Base-by-base conservation (phyloP, 2,113 vertebrate species). In the Calidris pugnax region DNA sequence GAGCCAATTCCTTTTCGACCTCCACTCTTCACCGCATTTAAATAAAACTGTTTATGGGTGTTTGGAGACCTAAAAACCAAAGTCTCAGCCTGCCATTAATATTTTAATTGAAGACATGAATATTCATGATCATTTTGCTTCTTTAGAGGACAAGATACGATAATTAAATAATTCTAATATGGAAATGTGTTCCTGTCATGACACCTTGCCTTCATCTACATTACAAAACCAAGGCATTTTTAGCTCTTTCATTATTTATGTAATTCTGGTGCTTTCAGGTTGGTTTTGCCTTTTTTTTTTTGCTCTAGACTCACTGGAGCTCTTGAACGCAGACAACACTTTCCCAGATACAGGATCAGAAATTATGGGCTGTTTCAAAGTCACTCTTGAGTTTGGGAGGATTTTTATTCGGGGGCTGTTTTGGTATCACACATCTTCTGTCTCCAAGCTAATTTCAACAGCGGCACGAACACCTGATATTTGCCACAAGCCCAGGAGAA, bases 31-130 rank as follows among this genome's bases (percentile, higher is more conserved):
- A 59, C 5, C 79, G 94, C 94, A 53, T 93, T 96, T 87, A 92
- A 97, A 98, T 93, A 71, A 97, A 97, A 94, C 67, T 94, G 85
- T 97, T 98, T 96, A 95, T 63, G 91, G 93, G 93, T 93, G 94
- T 92, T 96, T 89, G 91, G 97, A 98, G 98, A 97, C 91, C 63
- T 71, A 93, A 97, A 97, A 97, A 48, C 79, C 93, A 39, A 97
- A 97, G 71, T 77, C 95, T 96, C 64, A 91, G 94, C 75, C 96
- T 86, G 77, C n/a, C 56, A 97, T 98, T 97, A 98, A 98, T 98
- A 98, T 98, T 98, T 98, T 97, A 98, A 98, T 98, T 95, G 68
- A 91, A 72, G 1, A 2, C 57, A 98, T 98, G 97, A 98, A 98
- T 98, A 98, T 98, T 98, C 97, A 98, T 93, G 87, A 45, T 2